A percentile compares a stretch with the other conserved stretches of the same genome.
Evolutionary conservation across 2,888 invertebrate species (phyloP).

Genomic region (Melanophora roralis): DNA sequence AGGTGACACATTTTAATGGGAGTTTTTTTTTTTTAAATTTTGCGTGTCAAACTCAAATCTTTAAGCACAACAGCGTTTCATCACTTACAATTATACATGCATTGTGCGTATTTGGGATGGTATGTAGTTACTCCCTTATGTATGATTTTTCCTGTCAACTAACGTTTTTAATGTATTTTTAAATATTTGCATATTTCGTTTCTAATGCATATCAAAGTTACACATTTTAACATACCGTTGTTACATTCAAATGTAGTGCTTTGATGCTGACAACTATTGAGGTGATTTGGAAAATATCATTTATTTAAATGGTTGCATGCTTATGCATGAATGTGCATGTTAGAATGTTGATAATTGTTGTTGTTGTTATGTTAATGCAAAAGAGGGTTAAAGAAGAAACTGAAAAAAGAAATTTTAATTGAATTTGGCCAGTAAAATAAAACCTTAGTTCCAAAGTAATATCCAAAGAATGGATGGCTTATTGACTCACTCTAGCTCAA

Average conservation of each 20-base stretch:
- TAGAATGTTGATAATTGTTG: constrained; percentile 3
- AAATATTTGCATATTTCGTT: background rate
- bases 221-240: background rate
- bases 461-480: too few relatives aligned
- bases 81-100: background rate
- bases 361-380: constrained; percentile 13
- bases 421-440: too few relatives aligned
- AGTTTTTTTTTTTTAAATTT: constrained; percentile 35
- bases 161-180: constrained; percentile 9
- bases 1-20: constrained; percentile 59
- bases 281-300: constrained; percentile 13
- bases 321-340: background rate
- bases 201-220: background rate
- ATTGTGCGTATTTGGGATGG: background rate
- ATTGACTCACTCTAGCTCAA: too few relatives aligned
- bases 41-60: constrained; percentile 50
- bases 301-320: background rate
- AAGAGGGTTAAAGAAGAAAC: background rate
- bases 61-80: constrained; percentile 40
- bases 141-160: constrained; percentile 12
- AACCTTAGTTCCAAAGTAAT: too few relatives aligned
- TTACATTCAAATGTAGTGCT: background rate
- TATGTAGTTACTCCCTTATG: constrained; percentile 3
- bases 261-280: background rate
- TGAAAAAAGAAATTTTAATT: too few relatives aligned